Percentiles rank a stretch among this genome's conserved stretches.
phyloP scores from a whole-genome alignment of 2,888 invertebrate genomes.

The Cerceris rybyensis region DNA sequence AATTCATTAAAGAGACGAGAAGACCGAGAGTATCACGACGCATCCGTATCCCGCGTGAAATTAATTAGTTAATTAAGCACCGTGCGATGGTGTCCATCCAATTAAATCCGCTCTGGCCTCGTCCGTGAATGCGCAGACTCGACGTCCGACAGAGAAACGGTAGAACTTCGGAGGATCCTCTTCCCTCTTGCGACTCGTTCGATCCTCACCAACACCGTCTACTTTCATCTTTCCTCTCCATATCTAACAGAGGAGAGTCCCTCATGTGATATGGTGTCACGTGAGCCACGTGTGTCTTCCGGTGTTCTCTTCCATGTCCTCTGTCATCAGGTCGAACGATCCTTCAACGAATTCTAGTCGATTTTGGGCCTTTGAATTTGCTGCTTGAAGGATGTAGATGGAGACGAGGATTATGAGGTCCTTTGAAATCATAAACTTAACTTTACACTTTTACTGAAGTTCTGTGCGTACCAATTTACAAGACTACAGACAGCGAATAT shows the following conservation, averaged over 20 bases:
- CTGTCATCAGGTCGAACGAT: conserved; percentile 4
- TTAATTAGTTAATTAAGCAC: conserved; percentile 81
- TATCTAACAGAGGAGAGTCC: conserved; percentile 44
- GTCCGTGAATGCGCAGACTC: conserved; percentile 70
- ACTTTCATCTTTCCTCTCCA: conserved; percentile 57
- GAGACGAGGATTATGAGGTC: no score
- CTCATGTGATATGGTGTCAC: conserved; percentile 45
- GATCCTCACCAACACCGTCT: conserved; percentile 40
- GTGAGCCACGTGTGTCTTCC: conserved; percentile 49
- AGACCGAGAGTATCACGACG: conserved; percentile 60
- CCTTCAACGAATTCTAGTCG: neutral
- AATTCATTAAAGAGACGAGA: conserved; percentile 46
- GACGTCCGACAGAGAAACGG: conserved; percentile 69
- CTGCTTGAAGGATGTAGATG: no score
- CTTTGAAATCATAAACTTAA: no score
- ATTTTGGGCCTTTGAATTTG: no score
- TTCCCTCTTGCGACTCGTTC: conserved; percentile 21
- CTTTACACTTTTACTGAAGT: no score
- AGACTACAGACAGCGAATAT: no score
- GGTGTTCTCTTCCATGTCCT: conserved; percentile 27
- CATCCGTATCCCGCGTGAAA: conserved; percentile 75
- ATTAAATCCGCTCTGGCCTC: conserved; percentile 75
- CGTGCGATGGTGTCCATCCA: conserved; percentile 77
- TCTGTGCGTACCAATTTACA: no score
- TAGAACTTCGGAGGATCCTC: conserved; percentile 55